Evolutionary conservation across 2,888 invertebrate species (phyloP).

Genomic region (Heliconius hortense): DNA sequence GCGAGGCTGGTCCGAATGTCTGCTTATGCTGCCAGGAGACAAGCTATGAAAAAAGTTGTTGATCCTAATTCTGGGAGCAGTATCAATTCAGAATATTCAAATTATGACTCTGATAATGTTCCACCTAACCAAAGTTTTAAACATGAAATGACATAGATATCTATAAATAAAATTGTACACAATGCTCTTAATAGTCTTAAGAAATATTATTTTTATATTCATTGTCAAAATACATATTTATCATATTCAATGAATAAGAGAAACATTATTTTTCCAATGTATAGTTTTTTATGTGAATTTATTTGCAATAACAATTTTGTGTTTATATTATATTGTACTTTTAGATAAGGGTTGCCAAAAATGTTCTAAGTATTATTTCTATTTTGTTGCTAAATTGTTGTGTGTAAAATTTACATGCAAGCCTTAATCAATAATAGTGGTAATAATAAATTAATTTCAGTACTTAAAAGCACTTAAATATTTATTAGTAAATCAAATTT

Average conservation of each 20-base stretch:
- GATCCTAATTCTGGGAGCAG: conserved; percentile 20
- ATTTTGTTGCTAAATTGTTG: conserved; percentile 4
- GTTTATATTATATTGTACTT: not conserved
- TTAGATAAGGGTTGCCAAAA: conserved; percentile 11
- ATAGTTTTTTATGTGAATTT: not conserved
- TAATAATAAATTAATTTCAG: not conserved
- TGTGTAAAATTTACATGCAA: not conserved
- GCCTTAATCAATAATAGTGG: not conserved
- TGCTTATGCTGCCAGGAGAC: conserved; percentile 70
- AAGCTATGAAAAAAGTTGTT: conserved; percentile 59
- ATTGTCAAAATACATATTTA: conserved; percentile 18
- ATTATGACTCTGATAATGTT: conserved; percentile 23
- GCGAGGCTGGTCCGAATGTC: conserved; percentile 69
- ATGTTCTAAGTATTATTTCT: not conserved
- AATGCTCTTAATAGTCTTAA: conserved; percentile 9
- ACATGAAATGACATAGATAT: conserved; percentile 24
- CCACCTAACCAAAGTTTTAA: conserved; percentile 52
- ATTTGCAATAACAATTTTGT: conserved; percentile 12
- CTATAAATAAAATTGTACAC: conserved; percentile 7
- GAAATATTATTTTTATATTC: conserved; percentile 41
- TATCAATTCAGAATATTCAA: conserved; percentile 13
- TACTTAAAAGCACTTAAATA: conserved; percentile 6
- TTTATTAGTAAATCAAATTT: not conserved
- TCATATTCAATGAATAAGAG: conserved; percentile 34
- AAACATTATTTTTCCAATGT: conserved; percentile 22